Base-by-base conservation (phyloP, 2,888 invertebrate genomes). In the Augiades crinisus region DNA sequence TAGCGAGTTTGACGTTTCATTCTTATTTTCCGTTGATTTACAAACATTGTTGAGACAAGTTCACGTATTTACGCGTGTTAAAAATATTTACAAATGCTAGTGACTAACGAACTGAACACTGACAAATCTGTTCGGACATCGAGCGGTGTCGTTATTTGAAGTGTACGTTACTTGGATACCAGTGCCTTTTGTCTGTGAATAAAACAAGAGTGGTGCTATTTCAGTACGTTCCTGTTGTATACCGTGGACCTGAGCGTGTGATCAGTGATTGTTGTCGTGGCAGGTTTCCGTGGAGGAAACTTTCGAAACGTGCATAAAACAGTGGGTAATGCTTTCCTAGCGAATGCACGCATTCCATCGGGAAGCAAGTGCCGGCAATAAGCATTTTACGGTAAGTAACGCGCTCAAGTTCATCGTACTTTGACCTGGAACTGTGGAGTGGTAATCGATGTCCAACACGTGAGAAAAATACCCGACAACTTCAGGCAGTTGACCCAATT, bases 201-300 rank as follows among this genome's bases (percentile, higher is more conserved):
- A 77, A 68, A 78, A 78, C 66, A 71, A 78, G 69, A 79, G 76
- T 81, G 76, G 77, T 83, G 77, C 71, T 77, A 76, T 78, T 81
- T 75, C 68, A 68, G 76, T 77, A 75, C 78, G 70, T 75, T 80
- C 75, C 72, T 78, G 79, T 75, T 74, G 75, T 70, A 74, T 67
- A 71, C 70, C 70, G 73, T 72, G 72, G 74, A 81, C 75, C 69
- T 70, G 74, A 70, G 71, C 81, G 79, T 87, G 85, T 83, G 78
- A 82, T 78, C 83, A 87, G 88, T 88, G 87, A 88, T 87, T 89
- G 88, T 88, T 86, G 86, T 84, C 85, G 83, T 82, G 81, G 83
- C 88, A 80, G 83, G 87, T 87, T 89, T 86, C 82, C 81, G 77
- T 78, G 71, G 71, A 78, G 87, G 83, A 84, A 83, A 87, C 85